Conservation (phyloP, 2,888 invertebrate species). For the Parapristionchus giblindavisi region DNA sequence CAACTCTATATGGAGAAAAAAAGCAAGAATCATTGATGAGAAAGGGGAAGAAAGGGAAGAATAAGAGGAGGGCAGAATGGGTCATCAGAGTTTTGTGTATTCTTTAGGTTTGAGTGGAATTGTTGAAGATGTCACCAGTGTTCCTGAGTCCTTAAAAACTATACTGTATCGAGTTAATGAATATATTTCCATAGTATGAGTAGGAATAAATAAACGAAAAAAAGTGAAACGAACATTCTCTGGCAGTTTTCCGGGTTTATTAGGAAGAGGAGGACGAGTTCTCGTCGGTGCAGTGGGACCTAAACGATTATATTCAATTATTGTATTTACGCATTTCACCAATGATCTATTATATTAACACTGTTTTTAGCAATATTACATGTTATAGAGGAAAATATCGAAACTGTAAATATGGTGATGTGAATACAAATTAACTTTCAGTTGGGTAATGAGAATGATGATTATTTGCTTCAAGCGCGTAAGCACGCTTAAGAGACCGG, state of each 20-base stretch:
- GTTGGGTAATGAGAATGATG: too few species aligned
- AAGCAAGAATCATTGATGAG: too few species aligned
- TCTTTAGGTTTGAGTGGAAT: conserved; percentile 33
- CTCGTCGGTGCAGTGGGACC: conserved; percentile 7
- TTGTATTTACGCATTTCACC: too few species aligned
- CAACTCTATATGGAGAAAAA: too few species aligned
- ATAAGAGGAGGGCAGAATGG: neutral
- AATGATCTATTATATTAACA: too few species aligned
- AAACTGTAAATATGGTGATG: too few species aligned
- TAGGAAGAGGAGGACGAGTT: conserved; percentile 29
- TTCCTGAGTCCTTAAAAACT: conserved; percentile 1
- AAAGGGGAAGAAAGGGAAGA: neutral
- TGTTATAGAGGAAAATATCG: too few species aligned
- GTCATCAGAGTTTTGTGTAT: conserved; percentile 30
- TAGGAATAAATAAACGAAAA: neutral
- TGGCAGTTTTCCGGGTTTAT: conserved; percentile 19
- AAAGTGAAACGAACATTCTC: neutral
- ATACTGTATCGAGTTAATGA: neutral
- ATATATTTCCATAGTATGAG: neutral
- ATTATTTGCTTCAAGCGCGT: too few species aligned
- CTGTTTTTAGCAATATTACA: too few species aligned
- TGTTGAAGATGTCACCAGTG: conserved; percentile 8
- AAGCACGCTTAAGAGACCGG: too few species aligned
- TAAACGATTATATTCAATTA: too few species aligned
- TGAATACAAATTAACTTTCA: too few species aligned